Conservation (phyloP, 1,140 invertebrate species). For the Drosophila dunni region DNA sequence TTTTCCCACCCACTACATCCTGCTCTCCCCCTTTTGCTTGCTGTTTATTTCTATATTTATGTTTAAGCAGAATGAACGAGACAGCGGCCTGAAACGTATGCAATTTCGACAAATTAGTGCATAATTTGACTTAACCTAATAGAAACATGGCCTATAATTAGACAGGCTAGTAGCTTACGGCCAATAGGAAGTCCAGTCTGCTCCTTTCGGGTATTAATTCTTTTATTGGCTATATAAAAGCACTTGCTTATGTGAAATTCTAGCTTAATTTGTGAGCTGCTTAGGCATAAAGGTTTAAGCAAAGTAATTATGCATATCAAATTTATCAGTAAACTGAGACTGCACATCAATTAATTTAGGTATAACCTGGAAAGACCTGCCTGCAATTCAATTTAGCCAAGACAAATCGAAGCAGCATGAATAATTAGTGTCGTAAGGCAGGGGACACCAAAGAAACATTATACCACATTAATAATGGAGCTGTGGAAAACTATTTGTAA, state of each 20-base stretch:
- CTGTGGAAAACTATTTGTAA: not conserved
- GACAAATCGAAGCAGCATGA: not conserved
- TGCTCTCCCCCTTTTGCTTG: not conserved
- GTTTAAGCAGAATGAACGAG: conserved; percentile 36
- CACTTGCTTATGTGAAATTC: conserved; percentile 2
- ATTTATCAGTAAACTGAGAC: conserved; percentile 11
- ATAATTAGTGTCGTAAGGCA: conserved; percentile 4
- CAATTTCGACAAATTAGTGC: conserved; percentile 56
- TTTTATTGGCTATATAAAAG: conserved; percentile 13
- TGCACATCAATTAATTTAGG: conserved; percentile 5
- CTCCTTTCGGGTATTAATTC: conserved; percentile 1
- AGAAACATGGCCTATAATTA: conserved; percentile 34
- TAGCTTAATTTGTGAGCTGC: conserved; percentile 3
- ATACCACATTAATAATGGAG: not conserved
- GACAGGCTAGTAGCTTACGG: conserved; percentile 40
- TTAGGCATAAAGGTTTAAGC: no score
- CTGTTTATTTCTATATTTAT: conserved; percentile 7
- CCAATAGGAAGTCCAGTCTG: conserved; percentile 42
- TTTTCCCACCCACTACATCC: not conserved
- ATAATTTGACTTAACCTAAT: conserved; percentile 39
- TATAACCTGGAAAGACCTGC: not conserved
- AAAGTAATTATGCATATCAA: not conserved
- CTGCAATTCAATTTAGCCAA: not conserved
- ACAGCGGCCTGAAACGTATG: conserved; percentile 19
- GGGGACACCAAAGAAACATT: not conserved